Evolutionary conservation across 1,140 invertebrate genomes (phyloP).

Genomic region (Reticulitermes speratus): DNA sequence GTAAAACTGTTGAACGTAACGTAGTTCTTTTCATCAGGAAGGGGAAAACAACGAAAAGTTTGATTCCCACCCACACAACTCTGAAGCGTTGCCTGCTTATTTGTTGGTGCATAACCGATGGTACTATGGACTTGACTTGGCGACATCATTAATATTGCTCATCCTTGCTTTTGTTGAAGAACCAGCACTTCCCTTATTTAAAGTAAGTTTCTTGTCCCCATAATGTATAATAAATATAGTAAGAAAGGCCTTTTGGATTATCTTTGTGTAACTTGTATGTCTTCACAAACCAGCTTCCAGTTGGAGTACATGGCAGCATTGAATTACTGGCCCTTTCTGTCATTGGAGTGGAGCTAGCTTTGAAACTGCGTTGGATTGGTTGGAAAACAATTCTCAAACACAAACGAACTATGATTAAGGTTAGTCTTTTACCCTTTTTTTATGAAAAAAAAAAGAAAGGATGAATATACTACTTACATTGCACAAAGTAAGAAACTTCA

Average conservation of each 20-base stretch:
- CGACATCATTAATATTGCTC: conserved; percentile 75
- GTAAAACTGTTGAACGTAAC: too few species aligned
- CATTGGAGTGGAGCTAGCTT: conserved; percentile 73
- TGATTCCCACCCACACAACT: conserved; percentile 80
- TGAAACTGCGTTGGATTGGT: conserved; percentile 85
- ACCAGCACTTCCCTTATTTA: conserved; percentile 72
- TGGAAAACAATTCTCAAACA: conserved; percentile 79
- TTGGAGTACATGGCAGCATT: conserved; percentile 79
- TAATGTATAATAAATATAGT: not conserved
- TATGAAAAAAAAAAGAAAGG: not conserved
- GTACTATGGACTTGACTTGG: conserved; percentile 82
- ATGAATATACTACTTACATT: not conserved
- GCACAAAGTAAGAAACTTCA: not conserved
- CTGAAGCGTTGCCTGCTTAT: conserved; percentile 82
- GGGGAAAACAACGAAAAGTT: conserved; percentile 92
- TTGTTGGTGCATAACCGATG: conserved; percentile 83
- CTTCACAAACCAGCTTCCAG: conserved; percentile 56
- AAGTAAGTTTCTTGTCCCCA: conserved; percentile 47
- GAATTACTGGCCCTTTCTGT: conserved; percentile 76
- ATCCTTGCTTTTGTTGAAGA: conserved; percentile 79
- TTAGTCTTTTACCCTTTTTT: conserved; percentile 43
- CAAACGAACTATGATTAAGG: conserved; percentile 83
- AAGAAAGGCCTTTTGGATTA: conserved; percentile 25
- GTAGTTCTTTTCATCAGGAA: conserved; percentile 60
- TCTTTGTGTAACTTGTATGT: not conserved